A percentile compares a stretch with the other conserved stretches of the same genome.
Conservation (phyloP, 2,113 vertebrate species). For the Sander lucioperca region DNA sequence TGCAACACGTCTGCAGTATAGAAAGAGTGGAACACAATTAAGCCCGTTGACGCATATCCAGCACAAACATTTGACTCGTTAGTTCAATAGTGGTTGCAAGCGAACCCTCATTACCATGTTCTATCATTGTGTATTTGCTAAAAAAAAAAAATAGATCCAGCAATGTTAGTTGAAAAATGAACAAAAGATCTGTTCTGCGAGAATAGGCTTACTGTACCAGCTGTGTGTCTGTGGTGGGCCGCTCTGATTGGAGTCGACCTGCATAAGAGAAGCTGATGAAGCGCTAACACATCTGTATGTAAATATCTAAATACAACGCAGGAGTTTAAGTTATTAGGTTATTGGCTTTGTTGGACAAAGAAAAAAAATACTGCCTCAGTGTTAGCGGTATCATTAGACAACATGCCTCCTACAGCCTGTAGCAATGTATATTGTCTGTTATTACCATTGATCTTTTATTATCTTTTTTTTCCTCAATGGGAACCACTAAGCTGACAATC, state of each 20-base stretch:
- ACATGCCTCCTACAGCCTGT: not conserved
- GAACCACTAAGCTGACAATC: not conserved
- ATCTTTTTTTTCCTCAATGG: not conserved
- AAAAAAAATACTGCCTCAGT: not conserved
- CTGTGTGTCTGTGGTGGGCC: slow-evolving; percentile 4
- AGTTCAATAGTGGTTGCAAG: slow-evolving; percentile 42
- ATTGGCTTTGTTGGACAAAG: not conserved
- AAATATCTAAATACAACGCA: not conserved
- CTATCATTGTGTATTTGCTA: slow-evolving; percentile 40
- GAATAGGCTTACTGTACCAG: not conserved
- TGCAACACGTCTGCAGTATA: slow-evolving; percentile 14
- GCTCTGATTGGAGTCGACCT: not conserved
- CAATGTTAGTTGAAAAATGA: slow-evolving; percentile 33
- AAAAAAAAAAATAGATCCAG: slow-evolving; percentile 24
- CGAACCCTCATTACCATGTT: slow-evolving; percentile 52
- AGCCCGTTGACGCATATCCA: slow-evolving; percentile 23
- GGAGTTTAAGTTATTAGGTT: not conserved
- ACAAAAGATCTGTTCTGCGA: slow-evolving; percentile 41
- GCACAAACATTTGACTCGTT: slow-evolving; percentile 43
- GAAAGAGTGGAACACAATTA: slow-evolving; percentile 25
- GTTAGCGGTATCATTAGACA: not conserved
- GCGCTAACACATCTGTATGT: not conserved
- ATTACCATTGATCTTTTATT: not conserved
- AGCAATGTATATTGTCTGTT: not conserved
- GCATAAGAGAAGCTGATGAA: not conserved